Base-by-base conservation (phyloP, 2,888 invertebrate genomes). In the Aspidapion aeneum region DNA sequence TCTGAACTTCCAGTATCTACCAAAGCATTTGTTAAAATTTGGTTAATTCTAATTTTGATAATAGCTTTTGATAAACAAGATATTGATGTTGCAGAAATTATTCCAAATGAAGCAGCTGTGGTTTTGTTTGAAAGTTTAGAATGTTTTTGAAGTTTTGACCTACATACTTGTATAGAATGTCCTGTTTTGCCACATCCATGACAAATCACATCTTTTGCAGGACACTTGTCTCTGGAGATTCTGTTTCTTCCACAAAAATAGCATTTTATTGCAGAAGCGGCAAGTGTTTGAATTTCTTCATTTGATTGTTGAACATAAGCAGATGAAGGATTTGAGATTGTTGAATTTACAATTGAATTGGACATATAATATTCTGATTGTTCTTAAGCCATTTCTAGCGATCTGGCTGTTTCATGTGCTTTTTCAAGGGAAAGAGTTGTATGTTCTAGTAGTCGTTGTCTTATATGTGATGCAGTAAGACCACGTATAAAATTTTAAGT, bases 81-180 rank as follows among this genome's bases (percentile, higher is more conserved):
- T 52, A n/a, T 3, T 52, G 52, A 52, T 52, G 52, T n/a, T 52
- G 52, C 52, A 52, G 52, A 52, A 18, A 52, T 52, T 18, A 52
- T n/a, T 3, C 52, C n/a, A 52, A 52, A 52, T 18, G 16, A 52
- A 52, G 52, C 52, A 52, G 52, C n/a, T 52, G 52, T 7, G 52
- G 52, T 52, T 52, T 18, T 52, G 18, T 52, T 52, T 52, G 52
- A 35, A 35, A 7, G 12, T 3, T 35, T 52, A 9, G 52, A 52
- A 3, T 18, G n/a, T 18, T 52, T n/a, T 52, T 52, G 52, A 52
- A 18, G 18, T n/a, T 52, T 52, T 52, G 52, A 52, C 52, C 17
- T 52, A n/a, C 52, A 52, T 52, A 52, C 52, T n/a, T 52, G 52
- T 52, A 52, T 18, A 52, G n/a, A n/a, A n/a, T n/a, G n/a, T n/a